Percentiles rank a stretch among this genome's conserved stretches.
These are phyloP conservation scores for Bombus polaris DNA, from an alignment of 1,140 invertebrate genomes.

Conservation along the genomic window DNA sequence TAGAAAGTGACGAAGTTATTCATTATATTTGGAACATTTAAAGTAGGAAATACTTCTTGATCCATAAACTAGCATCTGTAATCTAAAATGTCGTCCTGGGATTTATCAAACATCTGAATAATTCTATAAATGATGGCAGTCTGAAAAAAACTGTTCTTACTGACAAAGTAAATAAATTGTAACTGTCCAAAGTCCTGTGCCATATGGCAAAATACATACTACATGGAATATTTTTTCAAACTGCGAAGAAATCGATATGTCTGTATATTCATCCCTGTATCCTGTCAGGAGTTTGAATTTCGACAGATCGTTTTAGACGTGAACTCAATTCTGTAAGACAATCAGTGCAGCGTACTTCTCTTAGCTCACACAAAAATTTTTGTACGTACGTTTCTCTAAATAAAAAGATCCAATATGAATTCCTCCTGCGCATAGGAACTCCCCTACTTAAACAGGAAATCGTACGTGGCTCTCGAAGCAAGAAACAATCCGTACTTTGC, in stretches of 20 bases:
- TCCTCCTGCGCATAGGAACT: background rate
- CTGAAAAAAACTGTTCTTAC: too few relatives aligned
- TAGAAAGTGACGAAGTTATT: too few relatives aligned
- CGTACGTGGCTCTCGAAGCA: background rate
- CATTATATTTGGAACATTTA: too few relatives aligned
- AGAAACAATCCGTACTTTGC: slow-evolving; percentile 29
- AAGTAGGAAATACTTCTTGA: too few relatives aligned
- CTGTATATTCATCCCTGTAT: background rate
- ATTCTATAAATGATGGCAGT: background rate
- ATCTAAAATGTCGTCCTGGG: background rate
- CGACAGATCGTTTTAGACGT: background rate
- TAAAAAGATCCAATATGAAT: background rate
- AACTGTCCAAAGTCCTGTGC: too few relatives aligned
- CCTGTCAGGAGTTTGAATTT: background rate
- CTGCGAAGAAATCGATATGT: background rate
- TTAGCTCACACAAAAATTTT: too few relatives aligned
- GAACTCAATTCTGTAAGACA: too few relatives aligned
- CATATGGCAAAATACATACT: too few relatives aligned
- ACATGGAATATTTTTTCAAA: background rate
- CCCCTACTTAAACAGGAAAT: background rate
- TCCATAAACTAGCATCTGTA: too few relatives aligned
- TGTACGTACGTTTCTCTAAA: too few relatives aligned
- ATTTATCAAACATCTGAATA: background rate
- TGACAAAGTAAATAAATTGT: too few relatives aligned
- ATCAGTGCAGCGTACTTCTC: too few relatives aligned